Percentiles rank a stretch among this genome's conserved stretches.
Evolutionary conservation across 2,113 vertebrate species (phyloP).

Genomic region (Sitta europaea): DNA sequence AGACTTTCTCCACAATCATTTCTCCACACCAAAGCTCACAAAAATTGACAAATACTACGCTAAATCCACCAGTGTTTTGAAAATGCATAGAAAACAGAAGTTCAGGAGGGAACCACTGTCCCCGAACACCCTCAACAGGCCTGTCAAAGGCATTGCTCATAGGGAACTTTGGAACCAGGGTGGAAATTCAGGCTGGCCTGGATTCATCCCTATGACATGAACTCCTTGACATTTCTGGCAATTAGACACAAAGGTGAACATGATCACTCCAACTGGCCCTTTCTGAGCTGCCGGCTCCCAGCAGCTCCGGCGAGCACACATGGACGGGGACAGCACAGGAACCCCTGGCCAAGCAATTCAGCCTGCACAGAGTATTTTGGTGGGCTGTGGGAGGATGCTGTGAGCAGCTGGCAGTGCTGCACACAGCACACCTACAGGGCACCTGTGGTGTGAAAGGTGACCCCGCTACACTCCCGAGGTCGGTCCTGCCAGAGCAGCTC

Average conservation of each 20-base stretch:
- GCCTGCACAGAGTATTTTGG: not conserved
- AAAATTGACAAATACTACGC: not conserved
- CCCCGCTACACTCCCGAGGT: fast-evolving
- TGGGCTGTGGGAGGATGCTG: not conserved
- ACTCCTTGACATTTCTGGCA: not conserved
- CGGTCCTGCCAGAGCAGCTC: not conserved
- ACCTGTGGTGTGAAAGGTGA: not conserved
- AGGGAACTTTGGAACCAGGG: not conserved
- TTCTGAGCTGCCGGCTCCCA: not conserved
- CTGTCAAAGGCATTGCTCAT: not conserved
- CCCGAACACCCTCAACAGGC: fast-evolving
- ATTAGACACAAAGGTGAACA: not conserved
- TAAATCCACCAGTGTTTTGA: not conserved
- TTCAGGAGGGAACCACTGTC: not conserved
- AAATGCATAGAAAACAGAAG: not conserved
- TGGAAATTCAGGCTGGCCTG: not conserved
- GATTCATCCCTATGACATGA: not conserved
- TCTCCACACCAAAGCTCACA: not conserved
- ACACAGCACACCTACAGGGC: not conserved
- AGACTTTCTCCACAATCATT: not conserved
- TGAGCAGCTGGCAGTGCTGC: not conserved
- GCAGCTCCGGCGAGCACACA: fast-evolving
- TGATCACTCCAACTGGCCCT: fast-evolving
- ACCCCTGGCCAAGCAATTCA: not conserved
- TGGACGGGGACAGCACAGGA: fast-evolving